A percentile compares a stretch with the other conserved stretches of the same genome.
phyloP scores from a whole-genome alignment of 2,113 vertebrate genomes.

The Dromas ardeola region DNA sequence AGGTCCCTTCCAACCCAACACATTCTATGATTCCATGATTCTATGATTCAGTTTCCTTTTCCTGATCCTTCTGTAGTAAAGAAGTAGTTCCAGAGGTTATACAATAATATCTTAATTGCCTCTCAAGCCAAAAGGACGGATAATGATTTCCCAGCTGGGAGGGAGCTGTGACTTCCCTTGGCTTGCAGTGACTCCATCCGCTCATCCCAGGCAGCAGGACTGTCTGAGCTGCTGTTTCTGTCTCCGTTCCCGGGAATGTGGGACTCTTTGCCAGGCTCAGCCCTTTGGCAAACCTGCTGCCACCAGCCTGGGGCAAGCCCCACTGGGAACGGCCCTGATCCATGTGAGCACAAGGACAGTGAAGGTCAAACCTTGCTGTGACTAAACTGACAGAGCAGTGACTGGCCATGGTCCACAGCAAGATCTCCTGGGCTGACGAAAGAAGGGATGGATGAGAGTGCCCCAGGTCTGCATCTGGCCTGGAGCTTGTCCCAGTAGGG shows the following conservation, averaged over 20 bases:
- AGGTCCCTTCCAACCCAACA: too few species aligned
- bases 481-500: background rate
- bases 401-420: too few species aligned
- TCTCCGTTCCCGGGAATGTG: background rate
- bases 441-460: background rate
- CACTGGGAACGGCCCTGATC: background rate
- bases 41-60: background rate
- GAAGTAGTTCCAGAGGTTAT: background rate
- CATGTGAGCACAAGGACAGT: background rate
- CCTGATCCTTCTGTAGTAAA: background rate
- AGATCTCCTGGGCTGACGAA: background rate
- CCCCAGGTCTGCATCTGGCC: background rate
- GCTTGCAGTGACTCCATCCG: background rate
- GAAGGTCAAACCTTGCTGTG: background rate
- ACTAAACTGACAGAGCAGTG: background rate
- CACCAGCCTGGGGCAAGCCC: background rate
- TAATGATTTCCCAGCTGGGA: background rate
- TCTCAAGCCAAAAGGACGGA: background rate
- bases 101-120: background rate
- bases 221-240: background rate
- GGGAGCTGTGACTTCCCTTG: background rate
- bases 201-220: background rate
- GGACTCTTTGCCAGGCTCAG: background rate
- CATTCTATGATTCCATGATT: too few species aligned
- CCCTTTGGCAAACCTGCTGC: background rate